Evolutionary conservation across 2,888 invertebrate genomes (phyloP).

Genomic region (Xestia ashworthii): DNA sequence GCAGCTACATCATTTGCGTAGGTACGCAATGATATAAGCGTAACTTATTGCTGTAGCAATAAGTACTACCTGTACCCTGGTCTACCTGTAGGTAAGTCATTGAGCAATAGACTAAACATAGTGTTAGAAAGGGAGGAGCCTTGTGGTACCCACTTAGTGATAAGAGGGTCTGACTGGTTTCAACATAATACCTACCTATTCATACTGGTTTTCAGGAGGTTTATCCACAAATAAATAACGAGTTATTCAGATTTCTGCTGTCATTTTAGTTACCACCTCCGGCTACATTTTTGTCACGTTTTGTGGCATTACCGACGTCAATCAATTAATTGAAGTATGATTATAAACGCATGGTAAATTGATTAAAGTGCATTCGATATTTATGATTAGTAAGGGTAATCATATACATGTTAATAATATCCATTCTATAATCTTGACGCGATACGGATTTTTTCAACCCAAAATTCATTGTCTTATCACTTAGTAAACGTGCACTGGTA

Average conservation of each 20-base stretch:
- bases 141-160: background rate
- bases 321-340: background rate
- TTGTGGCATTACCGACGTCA: background rate
- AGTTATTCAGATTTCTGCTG: background rate
- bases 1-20: no score
- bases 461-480: background rate
- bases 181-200: background rate
- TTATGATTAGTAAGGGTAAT: background rate
- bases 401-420: background rate
- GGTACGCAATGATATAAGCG: no score
- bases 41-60: no score
- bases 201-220: background rate
- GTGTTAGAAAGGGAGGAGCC: background rate
- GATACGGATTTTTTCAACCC: constrained; percentile 3
- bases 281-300: background rate
- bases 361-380: background rate
- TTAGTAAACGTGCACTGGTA: background rate
- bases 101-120: background rate
- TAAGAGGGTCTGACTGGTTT: background rate
- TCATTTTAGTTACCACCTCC: background rate
- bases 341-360: background rate
- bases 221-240: background rate
- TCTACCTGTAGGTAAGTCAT: no score
- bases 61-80: no score
- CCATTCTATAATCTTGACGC: constrained; percentile 7